Evolutionary conservation across 2,113 vertebrate species (phyloP).

Genomic region (Petaurus breviceps): DNA sequence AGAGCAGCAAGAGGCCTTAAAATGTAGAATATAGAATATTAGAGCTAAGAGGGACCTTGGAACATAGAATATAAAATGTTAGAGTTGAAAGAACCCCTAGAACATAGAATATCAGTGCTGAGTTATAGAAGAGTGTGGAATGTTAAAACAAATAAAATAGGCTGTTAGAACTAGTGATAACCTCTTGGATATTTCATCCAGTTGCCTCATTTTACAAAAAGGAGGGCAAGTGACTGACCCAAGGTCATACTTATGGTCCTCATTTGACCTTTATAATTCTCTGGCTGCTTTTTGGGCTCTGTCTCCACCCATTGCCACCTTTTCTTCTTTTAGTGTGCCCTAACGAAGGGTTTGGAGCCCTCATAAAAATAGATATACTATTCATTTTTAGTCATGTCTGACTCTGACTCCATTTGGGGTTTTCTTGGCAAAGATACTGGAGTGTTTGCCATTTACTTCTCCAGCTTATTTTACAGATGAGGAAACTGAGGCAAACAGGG

Average conservation of each 20-base stretch:
- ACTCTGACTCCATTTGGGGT: not conserved
- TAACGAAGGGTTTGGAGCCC: not conserved
- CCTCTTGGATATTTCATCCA: not conserved
- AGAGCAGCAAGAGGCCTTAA: not conserved
- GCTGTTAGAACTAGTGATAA: not conserved
- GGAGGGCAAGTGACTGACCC: not conserved
- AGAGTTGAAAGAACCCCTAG: not conserved
- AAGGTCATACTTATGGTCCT: not conserved
- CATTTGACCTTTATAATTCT: not conserved
- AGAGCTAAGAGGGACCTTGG: not conserved
- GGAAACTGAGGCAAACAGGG: not conserved
- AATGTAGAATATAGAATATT: not conserved
- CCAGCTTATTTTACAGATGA: not conserved
- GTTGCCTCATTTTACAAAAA: not conserved
- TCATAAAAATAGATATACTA: not conserved
- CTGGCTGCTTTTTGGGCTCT: not conserved
- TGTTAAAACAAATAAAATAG: not conserved
- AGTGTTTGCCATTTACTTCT: not conserved
- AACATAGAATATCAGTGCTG: not conserved
- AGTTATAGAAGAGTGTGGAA: not conserved
- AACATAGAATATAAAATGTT: not conserved
- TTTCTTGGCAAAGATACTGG: not conserved
- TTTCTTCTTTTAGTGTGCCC: not conserved
- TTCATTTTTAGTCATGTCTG: not conserved
- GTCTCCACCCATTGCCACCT: not conserved